Conservation (phyloP, 2,888 invertebrate species). For the Ditula angustiorana region DNA sequence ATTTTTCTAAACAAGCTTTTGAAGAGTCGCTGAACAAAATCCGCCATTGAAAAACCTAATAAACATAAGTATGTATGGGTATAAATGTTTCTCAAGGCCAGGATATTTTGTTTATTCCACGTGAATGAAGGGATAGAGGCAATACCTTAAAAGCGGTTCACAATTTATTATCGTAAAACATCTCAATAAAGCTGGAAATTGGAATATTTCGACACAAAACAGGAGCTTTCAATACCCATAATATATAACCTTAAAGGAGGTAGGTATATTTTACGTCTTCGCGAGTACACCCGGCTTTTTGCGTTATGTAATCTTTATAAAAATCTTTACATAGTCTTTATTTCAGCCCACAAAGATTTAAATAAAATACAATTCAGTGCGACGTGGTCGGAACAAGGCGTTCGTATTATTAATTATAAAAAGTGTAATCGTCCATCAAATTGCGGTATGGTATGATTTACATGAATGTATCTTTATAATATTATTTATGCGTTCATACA, state of each 20-base stretch:
- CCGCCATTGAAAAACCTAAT: constrained; percentile 30
- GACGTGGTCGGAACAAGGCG: background rate
- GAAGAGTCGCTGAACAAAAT: constrained; percentile 32
- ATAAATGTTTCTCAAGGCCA: constrained; percentile 17
- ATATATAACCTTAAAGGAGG: no score
- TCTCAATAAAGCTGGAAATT: constrained; percentile 45
- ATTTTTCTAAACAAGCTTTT: constrained; percentile 36
- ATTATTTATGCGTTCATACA: background rate
- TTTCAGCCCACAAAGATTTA: background rate
- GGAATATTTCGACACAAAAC: constrained; percentile 37
- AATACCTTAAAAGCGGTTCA: constrained; percentile 46
- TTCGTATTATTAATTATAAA: no score
- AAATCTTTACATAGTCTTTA: background rate
- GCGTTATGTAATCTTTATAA: no score
- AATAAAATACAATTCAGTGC: background rate
- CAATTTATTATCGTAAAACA: constrained; percentile 45
- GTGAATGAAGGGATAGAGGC: constrained; percentile 43
- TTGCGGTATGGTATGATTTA: background rate
- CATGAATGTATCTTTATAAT: background rate
- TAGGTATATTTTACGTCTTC: constrained; percentile 18
- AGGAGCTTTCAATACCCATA: constrained; percentile 36
- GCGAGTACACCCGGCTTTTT: background rate
- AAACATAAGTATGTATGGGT: constrained; percentile 33
- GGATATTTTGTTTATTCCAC: constrained; percentile 42
- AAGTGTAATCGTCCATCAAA: background rate